Base-by-base conservation (phyloP, 1,140 invertebrate genomes). In the Dryas iulia region DNA sequence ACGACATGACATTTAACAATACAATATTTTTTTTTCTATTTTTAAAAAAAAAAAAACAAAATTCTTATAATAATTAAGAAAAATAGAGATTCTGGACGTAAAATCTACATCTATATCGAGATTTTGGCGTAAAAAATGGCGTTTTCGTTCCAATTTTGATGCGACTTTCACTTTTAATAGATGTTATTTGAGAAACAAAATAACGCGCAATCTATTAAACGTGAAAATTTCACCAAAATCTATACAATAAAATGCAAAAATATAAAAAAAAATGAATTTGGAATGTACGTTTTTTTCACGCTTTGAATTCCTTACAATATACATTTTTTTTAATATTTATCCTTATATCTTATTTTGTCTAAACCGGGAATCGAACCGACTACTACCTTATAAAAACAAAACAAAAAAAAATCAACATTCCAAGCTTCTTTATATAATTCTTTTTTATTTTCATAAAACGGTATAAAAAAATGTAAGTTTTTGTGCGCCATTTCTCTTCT, bases 81-180 rank as follows among this genome's bases (percentile, higher is more conserved):
- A 65, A 65, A 65, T 65, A 65, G 30, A 65, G 28, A 33, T 39
- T 65, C 53, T 35, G 25, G 18, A 21, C 23, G 14, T 33, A 33
- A 26, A 25, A 39, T 26, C 23, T 35, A 24, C 23, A 61, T 5
- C 5, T 52, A 62, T 14, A 35, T 64, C 21, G 53, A 35, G 18
- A 53, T n/a, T 62, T 62, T 62, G 39, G 28, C 62, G 12, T 10
- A 18, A 23, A n/a, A 56, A 10, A 28, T 59, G 57, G 57, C 23
- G 12, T 25, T 56, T 24, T 6, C 5, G 12, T 8, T 6, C 7
- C 23, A 25, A 24, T 54, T 25, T 54, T 12, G 11, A 54, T 25
- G 10, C 12, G 24, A 54, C 0, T 56, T 25, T 26, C 3, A 56
- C 18, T 21, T 8, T 47, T 10, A 47, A 21, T 18, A 47, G 14